Base-by-base conservation (phyloP, 1,140 invertebrate genomes). In the Diorhabda sublineata region DNA sequence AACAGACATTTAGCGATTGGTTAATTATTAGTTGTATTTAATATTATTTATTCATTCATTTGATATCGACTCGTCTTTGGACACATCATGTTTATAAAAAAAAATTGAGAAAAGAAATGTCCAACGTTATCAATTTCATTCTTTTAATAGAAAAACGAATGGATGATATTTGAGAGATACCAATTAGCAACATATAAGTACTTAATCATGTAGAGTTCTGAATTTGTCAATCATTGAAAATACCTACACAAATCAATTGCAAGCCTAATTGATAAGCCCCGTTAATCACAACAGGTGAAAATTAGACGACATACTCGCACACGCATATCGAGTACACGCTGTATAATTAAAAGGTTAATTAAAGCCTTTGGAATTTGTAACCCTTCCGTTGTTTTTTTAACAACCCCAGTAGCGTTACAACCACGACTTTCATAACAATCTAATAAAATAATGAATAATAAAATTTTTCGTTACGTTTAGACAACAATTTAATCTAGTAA, bases 321-420 rank as follows among this genome's bases (percentile, higher is more conserved):
- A 66, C 71, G 64, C 68, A 60, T 71, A 71, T 69, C 73, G 47
- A 52, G 47, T 52, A 52, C 47, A 71, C 45, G 61, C 66, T 75
- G 61, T 68, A 74, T 74, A 74, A 74, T 73, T 76, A 75, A 76
- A 75, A 72, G 69, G 62, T 68, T 74, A 75, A 75, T 76, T 76
- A 76, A 76, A 69, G 71, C 69, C 66, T 69, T 69, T 69, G 69
- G 71, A 75, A 75, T 75, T 75, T 69, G 58, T 67, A 26, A 26
- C 26, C 26, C 26, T 26, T 26, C 26, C 26, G 26, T 26, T 26
- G 26, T 26, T 26, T 26, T 26, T 26, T 26, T 26, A 26, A 26
- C 26, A 26, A 26, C 26, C 26, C 26, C 26, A 26, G 26, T 26
- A 26, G 26, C 26, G 26, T 26, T 26, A 26, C 26, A 26, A 26